These are phyloP conservation scores for Loriculus beryllinus DNA, from an alignment of 2,797 vertebrate species.

Conservation along the genomic window DNA sequence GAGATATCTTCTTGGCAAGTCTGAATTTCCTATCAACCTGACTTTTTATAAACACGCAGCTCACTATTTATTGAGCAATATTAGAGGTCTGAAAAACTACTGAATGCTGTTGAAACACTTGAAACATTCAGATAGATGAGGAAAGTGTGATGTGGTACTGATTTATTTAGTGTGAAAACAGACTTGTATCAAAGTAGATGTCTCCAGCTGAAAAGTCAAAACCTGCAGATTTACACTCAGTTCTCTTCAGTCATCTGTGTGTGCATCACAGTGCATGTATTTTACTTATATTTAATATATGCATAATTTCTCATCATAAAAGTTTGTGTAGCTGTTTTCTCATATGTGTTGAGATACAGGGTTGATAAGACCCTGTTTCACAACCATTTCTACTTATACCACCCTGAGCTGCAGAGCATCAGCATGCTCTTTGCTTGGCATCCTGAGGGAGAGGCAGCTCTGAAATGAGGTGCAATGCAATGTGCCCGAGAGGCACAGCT, in stretches of 20 bases:
- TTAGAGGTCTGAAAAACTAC: neutral
- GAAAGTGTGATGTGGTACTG: neutral
- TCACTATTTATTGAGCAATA: constrained; percentile 1
- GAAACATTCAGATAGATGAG: neutral
- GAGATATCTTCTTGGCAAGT: constrained; percentile 21
- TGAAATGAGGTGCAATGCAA: fast-evolving
- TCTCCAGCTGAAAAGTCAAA: neutral
- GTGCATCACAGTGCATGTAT: neutral
- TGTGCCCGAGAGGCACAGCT: neutral
- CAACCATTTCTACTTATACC: neutral
- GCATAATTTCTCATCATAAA: neutral
- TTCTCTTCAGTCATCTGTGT: neutral
- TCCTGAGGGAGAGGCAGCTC: neutral
- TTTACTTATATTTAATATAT: neutral
- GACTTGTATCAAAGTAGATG: neutral
- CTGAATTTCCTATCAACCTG: neutral
- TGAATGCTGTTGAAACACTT: neutral
- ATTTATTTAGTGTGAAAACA: constrained; percentile 1
- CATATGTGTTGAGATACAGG: fast-evolving
- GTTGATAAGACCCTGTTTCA: neutral
- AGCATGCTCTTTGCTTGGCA: neutral
- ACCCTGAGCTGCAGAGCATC: neutral
- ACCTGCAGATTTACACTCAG: neutral
- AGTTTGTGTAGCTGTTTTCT: neutral
- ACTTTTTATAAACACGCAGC: neutral